Evolutionary conservation across 2,888 invertebrate genomes (phyloP).

Genomic region (Melinaea marsaeus): DNA sequence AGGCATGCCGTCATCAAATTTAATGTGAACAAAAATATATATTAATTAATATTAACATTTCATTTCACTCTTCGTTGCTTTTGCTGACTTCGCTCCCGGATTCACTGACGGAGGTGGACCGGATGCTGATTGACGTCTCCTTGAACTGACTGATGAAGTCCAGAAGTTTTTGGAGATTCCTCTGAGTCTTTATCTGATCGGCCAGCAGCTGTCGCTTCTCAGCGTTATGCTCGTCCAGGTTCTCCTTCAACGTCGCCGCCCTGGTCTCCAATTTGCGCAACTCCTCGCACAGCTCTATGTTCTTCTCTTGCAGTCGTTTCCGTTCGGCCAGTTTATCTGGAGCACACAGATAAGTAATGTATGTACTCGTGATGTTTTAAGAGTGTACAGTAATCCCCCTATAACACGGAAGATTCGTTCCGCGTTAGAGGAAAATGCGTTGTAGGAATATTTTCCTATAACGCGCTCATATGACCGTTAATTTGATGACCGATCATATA

Average conservation of each 20-base stretch:
- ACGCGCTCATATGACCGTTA: too few relatives aligned
- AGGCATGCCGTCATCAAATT: too few relatives aligned
- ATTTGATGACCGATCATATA: too few relatives aligned
- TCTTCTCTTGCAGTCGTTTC: constrained; percentile 66
- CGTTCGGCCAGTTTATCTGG: constrained; percentile 69
- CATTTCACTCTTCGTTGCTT: constrained; percentile 65
- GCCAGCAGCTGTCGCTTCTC: constrained; percentile 68
- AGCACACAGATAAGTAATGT: constrained; percentile 19
- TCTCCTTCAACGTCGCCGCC: constrained; percentile 66
- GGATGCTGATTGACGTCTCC: constrained; percentile 64
- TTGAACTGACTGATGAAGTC: constrained; percentile 74
- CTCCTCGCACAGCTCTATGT: constrained; percentile 67
- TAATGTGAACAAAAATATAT: too few relatives aligned
- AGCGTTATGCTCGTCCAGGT: constrained; percentile 67
- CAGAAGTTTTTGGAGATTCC: constrained; percentile 69
- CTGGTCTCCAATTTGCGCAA: constrained; percentile 66
- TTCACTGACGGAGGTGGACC: constrained; percentile 63
- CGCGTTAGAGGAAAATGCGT: too few relatives aligned
- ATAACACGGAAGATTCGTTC: too few relatives aligned
- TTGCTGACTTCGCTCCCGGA: constrained; percentile 67
- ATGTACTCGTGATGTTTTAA: neutral
- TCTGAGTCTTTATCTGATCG: constrained; percentile 69
- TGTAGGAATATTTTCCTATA: too few relatives aligned
- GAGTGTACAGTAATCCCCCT: neutral
- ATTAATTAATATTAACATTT: too few relatives aligned